Evolutionary conservation across 92 coral and sea anemone species (phyloP).

Genomic region (Parazoanthus darwini): DNA sequence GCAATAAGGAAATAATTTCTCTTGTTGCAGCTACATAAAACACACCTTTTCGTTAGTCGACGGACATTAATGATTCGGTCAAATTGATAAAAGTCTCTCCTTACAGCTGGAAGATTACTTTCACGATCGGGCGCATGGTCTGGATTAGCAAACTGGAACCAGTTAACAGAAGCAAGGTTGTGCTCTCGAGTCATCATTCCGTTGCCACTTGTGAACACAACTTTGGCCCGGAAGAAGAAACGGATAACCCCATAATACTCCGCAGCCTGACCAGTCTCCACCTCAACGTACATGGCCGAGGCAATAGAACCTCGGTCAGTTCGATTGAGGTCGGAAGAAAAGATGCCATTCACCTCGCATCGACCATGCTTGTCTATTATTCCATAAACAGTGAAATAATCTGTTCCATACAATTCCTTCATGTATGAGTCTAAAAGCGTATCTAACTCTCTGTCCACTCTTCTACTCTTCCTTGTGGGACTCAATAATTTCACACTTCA

Average conservation of each 20-base stretch:
- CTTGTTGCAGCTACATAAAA: not conserved
- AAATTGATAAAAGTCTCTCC: not conserved
- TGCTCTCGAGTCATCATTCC: conserved; percentile 9
- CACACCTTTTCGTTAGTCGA: conserved; percentile 13
- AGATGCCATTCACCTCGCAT: conserved; percentile 50
- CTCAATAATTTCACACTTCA: not conserved
- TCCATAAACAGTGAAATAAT: conserved; percentile 32
- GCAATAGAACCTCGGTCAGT: conserved; percentile 45
- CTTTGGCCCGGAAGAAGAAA: conserved; percentile 46
- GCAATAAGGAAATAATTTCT: conserved; percentile 16
- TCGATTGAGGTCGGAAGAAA: conserved; percentile 48
- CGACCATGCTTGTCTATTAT: conserved; percentile 51
- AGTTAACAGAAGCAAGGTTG: conserved; percentile 49
- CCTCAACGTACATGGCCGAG: conserved; percentile 42
- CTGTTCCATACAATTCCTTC: not conserved
- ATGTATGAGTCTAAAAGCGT: conserved; percentile 10
- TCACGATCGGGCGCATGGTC: conserved; percentile 20
- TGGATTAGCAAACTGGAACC: conserved; percentile 40
- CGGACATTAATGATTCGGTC: conserved; percentile 20
- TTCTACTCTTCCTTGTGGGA: conserved; percentile 16
- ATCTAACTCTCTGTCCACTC: not conserved
- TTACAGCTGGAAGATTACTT: not conserved
- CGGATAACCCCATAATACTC: conserved; percentile 44
- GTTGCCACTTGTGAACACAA: conserved; percentile 13
- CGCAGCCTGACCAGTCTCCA: conserved; percentile 27